A percentile compares a stretch with the other conserved stretches of the same genome.
These are phyloP conservation scores for Smithornis capensis DNA, from an alignment of 2,113 vertebrate genomes.

Conservation along the genomic window DNA sequence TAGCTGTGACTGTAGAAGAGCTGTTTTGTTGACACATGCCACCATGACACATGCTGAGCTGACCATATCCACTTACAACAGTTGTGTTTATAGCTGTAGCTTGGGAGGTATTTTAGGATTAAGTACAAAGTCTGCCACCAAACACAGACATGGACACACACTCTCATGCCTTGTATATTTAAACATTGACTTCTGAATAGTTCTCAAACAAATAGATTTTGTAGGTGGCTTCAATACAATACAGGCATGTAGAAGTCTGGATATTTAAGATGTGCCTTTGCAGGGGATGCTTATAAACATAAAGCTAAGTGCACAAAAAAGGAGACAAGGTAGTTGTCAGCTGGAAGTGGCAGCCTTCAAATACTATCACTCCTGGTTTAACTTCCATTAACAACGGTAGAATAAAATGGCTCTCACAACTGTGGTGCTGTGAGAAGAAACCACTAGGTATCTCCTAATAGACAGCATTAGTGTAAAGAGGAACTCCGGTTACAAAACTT, in stretches of 20 bases:
- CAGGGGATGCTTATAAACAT: background rate
- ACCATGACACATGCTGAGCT: background rate
- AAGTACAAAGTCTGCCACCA: background rate
- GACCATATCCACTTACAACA: background rate
- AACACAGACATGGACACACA: background rate
- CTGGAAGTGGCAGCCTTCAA: conserved; percentile 15
- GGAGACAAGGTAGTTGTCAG: background rate
- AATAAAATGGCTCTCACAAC: background rate
- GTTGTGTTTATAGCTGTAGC: background rate
- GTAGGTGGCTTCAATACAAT: background rate
- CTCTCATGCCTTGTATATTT: background rate
- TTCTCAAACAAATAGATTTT: background rate
- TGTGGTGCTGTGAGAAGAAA: background rate
- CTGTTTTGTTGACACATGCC: background rate
- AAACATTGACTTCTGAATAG: background rate
- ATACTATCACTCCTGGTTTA: background rate
- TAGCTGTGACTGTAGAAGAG: background rate
- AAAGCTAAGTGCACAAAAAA: background rate
- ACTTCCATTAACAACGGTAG: background rate
- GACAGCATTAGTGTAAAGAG: background rate
- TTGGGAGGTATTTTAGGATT: background rate
- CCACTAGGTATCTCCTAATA: background rate
- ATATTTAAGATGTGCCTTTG: background rate
- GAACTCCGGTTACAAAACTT: background rate
- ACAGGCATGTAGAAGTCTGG: fast-evolving